Percentiles rank a stretch among this genome's conserved stretches.
These are phyloP conservation scores for Yponomeuta evonymella DNA, from an alignment of 2,888 invertebrate genomes.

Conservation along the genomic window DNA sequence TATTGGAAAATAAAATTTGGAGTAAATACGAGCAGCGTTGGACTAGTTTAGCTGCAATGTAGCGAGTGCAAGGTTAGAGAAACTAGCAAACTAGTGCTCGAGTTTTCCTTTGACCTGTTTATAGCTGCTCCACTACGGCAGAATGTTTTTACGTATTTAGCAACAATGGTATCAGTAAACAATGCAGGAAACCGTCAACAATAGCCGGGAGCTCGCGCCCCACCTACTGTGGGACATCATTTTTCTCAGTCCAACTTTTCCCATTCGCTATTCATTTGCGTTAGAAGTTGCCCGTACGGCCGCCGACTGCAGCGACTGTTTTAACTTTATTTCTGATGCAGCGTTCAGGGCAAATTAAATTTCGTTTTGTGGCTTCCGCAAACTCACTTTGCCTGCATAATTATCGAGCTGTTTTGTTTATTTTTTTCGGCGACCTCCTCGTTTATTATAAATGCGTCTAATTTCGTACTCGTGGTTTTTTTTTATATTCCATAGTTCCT, in stretches of 20 bases:
- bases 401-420: conserved; percentile 59
- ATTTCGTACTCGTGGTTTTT: conserved; percentile 36
- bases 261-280: conserved; percentile 76
- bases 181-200: conserved; percentile 32
- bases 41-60: too few species aligned
- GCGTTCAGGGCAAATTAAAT: conserved; percentile 76
- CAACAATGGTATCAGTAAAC: conserved; percentile 61
- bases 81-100: not conserved
- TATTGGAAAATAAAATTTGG: not conserved
- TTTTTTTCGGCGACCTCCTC: conserved; percentile 28
- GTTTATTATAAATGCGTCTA: conserved; percentile 24
- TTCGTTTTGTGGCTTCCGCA: conserved; percentile 74
- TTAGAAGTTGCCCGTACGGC: conserved; percentile 70
- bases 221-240: conserved; percentile 65
- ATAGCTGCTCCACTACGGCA: conserved; percentile 29
- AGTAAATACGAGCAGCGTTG: not conserved
- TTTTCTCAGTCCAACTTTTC: conserved; percentile 73
- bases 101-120: not conserved
- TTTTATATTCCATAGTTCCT: not conserved
- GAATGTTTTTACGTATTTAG: conserved; percentile 48
- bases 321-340: conserved; percentile 76
- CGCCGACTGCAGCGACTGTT: conserved; percentile 72
- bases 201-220: conserved; percentile 36
- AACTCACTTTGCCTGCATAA: conserved; percentile 68
- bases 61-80: not conserved